Evolutionary conservation across 2,797 vertebrate genomes (phyloP).

Genomic region (Micropoecilia bifurca): DNA sequence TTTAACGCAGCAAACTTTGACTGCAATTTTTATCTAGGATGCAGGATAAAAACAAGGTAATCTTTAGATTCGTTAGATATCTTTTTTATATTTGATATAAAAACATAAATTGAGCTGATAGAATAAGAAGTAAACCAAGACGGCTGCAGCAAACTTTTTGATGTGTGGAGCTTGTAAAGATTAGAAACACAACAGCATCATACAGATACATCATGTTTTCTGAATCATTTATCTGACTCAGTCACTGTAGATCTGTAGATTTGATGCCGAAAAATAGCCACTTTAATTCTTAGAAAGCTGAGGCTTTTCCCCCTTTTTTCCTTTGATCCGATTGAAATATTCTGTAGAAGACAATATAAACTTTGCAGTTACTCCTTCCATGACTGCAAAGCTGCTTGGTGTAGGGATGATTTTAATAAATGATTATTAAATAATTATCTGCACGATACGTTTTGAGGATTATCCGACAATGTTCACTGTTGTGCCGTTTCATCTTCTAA

Average conservation of each 20-base stretch:
- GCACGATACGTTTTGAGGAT: constrained; percentile 62
- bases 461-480: constrained; percentile 47
- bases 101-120: background rate
- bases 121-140: background rate
- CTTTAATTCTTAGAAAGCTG: constrained; percentile 40
- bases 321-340: constrained; percentile 45
- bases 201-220: background rate
- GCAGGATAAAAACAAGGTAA: background rate
- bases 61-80: background rate
- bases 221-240: constrained; percentile 28
- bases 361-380: constrained; percentile 1
- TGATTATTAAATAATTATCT: constrained; percentile 70
- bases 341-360: constrained; percentile 5
- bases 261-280: constrained; percentile 31
- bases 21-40: background rate
- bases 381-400: background rate
- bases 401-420: constrained; percentile 63
- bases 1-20: background rate
- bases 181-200: background rate
- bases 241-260: constrained; percentile 42
- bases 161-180: background rate
- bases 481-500: constrained; percentile 66
- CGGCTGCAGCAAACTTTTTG: background rate
- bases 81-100: background rate
- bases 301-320: constrained; percentile 48